Evolutionary conservation across 2,113 vertebrate genomes (phyloP), one percentile per base, ranked within the genome.

Genomic region (Leuciscus idus): DNA sequence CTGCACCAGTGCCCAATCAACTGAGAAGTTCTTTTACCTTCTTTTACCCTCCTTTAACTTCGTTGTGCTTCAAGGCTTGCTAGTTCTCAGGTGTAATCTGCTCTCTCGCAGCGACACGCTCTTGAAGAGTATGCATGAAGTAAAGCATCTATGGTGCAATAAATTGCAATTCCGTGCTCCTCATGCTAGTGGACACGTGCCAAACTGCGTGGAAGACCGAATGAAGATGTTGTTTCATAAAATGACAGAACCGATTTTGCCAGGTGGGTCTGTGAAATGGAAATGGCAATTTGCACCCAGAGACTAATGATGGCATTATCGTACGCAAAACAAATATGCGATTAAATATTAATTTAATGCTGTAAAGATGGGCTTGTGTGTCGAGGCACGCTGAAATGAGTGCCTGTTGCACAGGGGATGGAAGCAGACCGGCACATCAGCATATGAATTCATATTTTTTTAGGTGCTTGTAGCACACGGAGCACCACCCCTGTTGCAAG

Each of bases 261-360:
- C 73, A 66, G n/a, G 64, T 84, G 57, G 62, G 17, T 43, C 52
- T 85, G 33, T 59, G 57, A 89, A 84, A 23, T 46, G 46, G 26
- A 81, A 81, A 88, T 70, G 77, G 70, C 64, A 84, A 81, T 81
- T 82, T 80, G 30, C 84, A 33, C 28, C 43, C 30, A 61, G 36
- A 26, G 46, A 83, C 83, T 89, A 85, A 87, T 84, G 81, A 84
- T 61, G 66, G 4, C 36, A 57, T 81, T 82, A 83, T 46, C 52
- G 62, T 48, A 43, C 48, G 19, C 30, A 17, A 36, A 74, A 61
- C 82, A 84, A 76, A 76, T 48, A 68, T 73, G 39, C 30, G 15
- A 36, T 62, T 6, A 86, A 85, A 83, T 43, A 59, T 83, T 66
- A 74, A 88, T 79, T 59, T 83, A 73, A 76, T 11, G 11, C 59